These are phyloP conservation scores for Scrobipalpa costella DNA, from an alignment of 2,888 invertebrate species.

Conservation along the genomic window DNA sequence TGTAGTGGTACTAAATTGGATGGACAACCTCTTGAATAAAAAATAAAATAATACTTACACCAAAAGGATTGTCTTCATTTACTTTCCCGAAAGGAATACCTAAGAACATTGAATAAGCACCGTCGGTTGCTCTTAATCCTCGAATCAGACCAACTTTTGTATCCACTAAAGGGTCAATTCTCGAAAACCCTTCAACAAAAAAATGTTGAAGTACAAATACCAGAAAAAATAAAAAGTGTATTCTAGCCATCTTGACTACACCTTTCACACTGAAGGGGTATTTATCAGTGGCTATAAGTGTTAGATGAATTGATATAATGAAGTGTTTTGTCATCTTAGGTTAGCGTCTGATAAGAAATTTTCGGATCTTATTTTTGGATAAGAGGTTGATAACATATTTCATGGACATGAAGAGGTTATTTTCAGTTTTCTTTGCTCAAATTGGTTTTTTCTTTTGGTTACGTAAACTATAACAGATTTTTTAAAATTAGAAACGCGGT, in stretches of 20 bases:
- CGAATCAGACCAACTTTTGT: constrained; percentile 41
- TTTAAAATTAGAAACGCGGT: no score
- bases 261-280: neutral
- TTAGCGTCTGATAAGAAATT: no score
- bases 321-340: neutral
- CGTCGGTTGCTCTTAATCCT: constrained; percentile 42
- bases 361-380: no score
- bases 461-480: no score
- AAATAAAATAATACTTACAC: constrained; percentile 40
- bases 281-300: neutral
- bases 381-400: no score
- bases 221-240: neutral
- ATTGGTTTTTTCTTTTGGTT: no score
- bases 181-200: constrained; percentile 12
- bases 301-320: neutral
- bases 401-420: no score
- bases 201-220: neutral
- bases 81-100: constrained; percentile 51
- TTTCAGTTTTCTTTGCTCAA: no score
- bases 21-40: neutral
- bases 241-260: neutral
- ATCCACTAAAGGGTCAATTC: constrained; percentile 32
- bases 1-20: no score
- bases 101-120: constrained; percentile 48
- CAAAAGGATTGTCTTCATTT: constrained; percentile 46